These are phyloP conservation scores for Calidris pygmaea DNA, from an alignment of 2,113 vertebrate genomes.

Conservation along the genomic window DNA sequence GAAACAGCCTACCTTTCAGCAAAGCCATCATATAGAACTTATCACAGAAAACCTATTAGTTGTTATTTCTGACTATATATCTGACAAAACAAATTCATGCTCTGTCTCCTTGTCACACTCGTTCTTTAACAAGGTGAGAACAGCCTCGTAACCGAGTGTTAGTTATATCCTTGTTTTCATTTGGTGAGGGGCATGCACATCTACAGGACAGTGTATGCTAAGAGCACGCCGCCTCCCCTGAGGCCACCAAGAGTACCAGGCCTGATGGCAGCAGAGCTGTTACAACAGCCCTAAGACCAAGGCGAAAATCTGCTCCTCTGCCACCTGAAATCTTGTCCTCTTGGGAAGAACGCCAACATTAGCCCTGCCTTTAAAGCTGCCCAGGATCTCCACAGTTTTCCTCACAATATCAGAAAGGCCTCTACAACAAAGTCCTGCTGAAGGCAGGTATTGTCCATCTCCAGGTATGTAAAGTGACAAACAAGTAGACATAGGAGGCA, in stretches of 20 bases:
- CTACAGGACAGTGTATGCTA: neutral
- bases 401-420: neutral
- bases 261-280: neutral
- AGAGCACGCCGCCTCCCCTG: neutral
- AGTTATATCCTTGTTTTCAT: neutral
- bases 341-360: rapidly evolving
- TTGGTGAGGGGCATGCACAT: neutral
- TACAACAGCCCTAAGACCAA: neutral
- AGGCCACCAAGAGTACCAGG: neutral
- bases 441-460: neutral
- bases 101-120: neutral
- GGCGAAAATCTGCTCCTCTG: neutral
- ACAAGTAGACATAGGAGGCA: neutral
- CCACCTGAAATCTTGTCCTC: neutral
- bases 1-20: constrained; percentile 28
- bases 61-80: neutral
- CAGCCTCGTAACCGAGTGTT: neutral
- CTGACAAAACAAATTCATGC: constrained; percentile 1
- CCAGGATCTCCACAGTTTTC: neutral
- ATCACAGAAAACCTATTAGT: neutral
- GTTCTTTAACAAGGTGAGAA: neutral
- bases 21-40: constrained; percentile 22
- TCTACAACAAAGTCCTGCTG: neutral
- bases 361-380: neutral
- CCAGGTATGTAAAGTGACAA: neutral